Evolutionary conservation across 64 coral and sea anemone genomes (phyloP).

Genomic region (Stichodactyla helianthus): DNA sequence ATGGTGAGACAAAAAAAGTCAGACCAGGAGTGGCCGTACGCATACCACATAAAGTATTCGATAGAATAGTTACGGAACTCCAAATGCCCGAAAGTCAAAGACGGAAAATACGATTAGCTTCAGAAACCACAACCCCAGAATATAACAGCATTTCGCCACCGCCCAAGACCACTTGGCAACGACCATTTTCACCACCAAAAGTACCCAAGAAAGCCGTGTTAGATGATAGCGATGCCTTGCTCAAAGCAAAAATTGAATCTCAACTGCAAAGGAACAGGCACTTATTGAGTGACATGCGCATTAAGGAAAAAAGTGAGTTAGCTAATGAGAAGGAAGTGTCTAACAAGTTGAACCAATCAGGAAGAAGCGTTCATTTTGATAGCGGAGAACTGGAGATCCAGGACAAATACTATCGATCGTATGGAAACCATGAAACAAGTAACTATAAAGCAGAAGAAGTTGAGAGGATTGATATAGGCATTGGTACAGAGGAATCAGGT

Average conservation of each 20-base stretch:
- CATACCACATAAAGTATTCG: constrained; percentile 71
- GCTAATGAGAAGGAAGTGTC: background rate
- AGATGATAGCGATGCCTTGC: constrained; percentile 29
- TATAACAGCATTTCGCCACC: constrained; percentile 33
- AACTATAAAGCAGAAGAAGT: constrained; percentile 15
- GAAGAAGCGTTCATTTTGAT: constrained; percentile 22
- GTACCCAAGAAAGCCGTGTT: background rate
- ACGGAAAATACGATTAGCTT: constrained; percentile 63
- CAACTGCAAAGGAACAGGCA: constrained; percentile 75
- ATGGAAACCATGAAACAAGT: background rate
- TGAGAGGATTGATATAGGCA: constrained; percentile 56
- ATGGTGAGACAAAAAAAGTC: constrained; percentile 66
- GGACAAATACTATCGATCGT: background rate
- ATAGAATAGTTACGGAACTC: constrained; percentile 81
- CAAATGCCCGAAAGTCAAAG: constrained; percentile 90
- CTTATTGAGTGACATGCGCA: constrained; percentile 17
- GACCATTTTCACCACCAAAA: constrained; percentile 64
- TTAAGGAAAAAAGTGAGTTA: background rate
- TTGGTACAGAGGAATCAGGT: constrained; percentile 62
- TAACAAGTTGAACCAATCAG: background rate
- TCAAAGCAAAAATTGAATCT: constrained; percentile 51
- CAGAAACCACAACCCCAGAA: constrained; percentile 39
- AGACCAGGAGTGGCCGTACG: constrained; percentile 66
- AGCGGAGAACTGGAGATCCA: background rate
- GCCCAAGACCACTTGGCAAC: constrained; percentile 53